These are phyloP conservation scores for Lepus americanus DNA, from an alignment of 2,113 vertebrate species.

Conservation along the genomic window DNA sequence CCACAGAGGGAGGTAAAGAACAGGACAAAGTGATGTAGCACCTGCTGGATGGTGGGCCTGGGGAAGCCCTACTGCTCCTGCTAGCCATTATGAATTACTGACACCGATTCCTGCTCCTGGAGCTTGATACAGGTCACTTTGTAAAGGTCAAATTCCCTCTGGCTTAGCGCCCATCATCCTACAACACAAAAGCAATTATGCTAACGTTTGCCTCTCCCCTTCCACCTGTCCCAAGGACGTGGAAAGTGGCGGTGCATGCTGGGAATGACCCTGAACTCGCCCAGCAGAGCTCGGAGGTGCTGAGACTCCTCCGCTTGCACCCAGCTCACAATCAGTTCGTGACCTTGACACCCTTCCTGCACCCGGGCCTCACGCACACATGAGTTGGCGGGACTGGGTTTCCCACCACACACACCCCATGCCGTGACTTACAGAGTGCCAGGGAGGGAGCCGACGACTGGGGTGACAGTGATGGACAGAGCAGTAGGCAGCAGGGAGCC, in stretches of 20 bases:
- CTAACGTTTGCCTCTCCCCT: background rate
- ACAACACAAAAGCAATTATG: background rate
- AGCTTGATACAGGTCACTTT: background rate
- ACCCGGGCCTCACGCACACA: background rate
- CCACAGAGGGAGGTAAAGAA: background rate
- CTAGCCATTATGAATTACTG: background rate
- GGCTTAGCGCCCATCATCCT: background rate
- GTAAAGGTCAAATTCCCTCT: background rate
- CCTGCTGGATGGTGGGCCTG: rapidly evolving
- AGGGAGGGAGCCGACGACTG: too few relatives aligned
- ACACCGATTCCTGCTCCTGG: background rate
- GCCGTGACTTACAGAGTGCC: too few relatives aligned
- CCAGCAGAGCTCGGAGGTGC: background rate
- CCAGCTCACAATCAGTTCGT: background rate
- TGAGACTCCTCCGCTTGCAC: background rate
- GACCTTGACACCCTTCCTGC: background rate
- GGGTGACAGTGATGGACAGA: background rate
- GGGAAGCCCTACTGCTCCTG: rapidly evolving
- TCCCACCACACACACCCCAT: background rate
- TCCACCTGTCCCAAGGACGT: background rate
- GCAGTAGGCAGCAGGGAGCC: background rate
- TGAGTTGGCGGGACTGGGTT: background rate
- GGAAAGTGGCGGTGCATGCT: background rate
- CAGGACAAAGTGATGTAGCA: rapidly evolving
- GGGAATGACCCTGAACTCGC: background rate